These are phyloP conservation scores for Blastobasis adustella DNA, from an alignment of 2,888 invertebrate species.

Conservation along the genomic window DNA sequence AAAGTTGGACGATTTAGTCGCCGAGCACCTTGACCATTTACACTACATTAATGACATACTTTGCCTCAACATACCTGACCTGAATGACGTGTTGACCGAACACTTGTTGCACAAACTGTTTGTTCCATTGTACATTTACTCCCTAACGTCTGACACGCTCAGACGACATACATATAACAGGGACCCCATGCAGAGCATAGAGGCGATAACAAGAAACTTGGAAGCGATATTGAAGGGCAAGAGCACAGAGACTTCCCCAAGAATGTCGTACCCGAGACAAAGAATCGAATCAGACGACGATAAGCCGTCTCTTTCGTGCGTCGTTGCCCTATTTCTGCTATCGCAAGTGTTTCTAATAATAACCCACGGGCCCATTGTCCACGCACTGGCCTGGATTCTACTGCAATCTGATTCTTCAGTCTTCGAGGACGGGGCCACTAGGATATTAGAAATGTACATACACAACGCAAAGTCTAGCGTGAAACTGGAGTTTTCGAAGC, in stretches of 20 bases:
- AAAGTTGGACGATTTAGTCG: slow-evolving; percentile 93
- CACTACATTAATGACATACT: slow-evolving; percentile 98
- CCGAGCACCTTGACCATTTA: slow-evolving; percentile 97
- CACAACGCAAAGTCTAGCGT: slow-evolving; percentile 72
- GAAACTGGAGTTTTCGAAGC: slow-evolving; percentile 79
- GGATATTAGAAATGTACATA: slow-evolving; percentile 79
- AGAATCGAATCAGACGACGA: slow-evolving; percentile 70
- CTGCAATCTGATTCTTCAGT: slow-evolving; percentile 86
- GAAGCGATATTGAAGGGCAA: slow-evolving; percentile 78
- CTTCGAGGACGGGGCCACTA: slow-evolving; percentile 80
- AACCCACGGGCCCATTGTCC: slow-evolving; percentile 91
- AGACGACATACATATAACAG: slow-evolving; percentile 45
- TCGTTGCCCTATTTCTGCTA: slow-evolving; percentile 91
- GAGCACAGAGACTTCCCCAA: slow-evolving; percentile 65
- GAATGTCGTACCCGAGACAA: slow-evolving; percentile 47
- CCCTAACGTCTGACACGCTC: slow-evolving; percentile 76
- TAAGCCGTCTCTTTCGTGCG: slow-evolving; percentile 88
- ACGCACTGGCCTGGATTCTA: slow-evolving; percentile 92
- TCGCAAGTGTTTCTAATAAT: slow-evolving; percentile 97
- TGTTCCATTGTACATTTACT: slow-evolving; percentile 95
- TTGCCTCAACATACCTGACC: slow-evolving; percentile 90
- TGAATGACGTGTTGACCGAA: slow-evolving; percentile 95
- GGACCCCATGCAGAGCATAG: slow-evolving; percentile 70
- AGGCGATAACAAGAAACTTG: slow-evolving; percentile 77
- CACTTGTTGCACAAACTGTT: slow-evolving; percentile 94